Evolutionary conservation across 2,797 vertebrate species (phyloP).

Genomic region (Acrocephalus scirpaceus): DNA sequence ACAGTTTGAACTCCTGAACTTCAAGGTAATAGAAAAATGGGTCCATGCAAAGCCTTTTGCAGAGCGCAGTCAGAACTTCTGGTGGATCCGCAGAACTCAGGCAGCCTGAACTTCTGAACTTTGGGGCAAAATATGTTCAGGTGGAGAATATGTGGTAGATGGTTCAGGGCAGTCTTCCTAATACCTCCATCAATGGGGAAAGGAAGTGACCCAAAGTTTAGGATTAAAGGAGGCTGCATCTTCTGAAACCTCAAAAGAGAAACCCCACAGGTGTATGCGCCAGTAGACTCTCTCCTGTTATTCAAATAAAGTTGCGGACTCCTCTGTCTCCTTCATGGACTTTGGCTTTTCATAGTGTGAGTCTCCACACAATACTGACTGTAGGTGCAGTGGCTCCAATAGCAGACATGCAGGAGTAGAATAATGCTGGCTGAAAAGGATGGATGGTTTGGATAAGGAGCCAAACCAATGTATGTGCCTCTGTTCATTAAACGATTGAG

Average conservation of each 20-base stretch:
- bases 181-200: neutral
- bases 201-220: fast-evolving
- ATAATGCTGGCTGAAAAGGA: neutral
- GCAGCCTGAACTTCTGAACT: neutral
- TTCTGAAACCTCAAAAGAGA: neutral
- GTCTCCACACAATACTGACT: neutral
- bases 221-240: neutral
- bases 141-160: too few species aligned
- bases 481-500: neutral
- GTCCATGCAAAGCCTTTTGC: neutral
- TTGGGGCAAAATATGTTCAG: neutral
- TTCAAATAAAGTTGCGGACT: neutral
- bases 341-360: neutral
- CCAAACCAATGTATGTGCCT: neutral
- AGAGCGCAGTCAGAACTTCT: neutral
- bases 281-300: neutral
- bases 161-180: too few species aligned
- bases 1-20: neutral
- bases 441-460: neutral
- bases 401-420: neutral
- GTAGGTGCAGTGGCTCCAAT: neutral
- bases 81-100: neutral
- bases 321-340: neutral
- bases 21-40: neutral
- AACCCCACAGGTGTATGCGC: fast-evolving